Evolutionary conservation across 2,113 vertebrate genomes (phyloP).

Genomic region (Ivindomyrus marchei): DNA sequence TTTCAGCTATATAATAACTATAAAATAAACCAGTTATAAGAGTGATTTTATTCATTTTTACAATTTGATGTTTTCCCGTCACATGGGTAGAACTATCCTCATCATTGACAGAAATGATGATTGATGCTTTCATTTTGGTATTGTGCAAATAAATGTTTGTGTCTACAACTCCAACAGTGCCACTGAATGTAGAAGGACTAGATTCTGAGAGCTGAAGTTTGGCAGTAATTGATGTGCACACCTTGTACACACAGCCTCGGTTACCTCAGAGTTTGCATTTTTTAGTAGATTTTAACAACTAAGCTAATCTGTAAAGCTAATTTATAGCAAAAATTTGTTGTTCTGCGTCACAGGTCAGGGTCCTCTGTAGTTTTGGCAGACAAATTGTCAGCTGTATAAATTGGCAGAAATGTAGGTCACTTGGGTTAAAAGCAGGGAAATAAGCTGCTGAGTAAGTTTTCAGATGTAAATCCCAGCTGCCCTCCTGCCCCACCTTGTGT

Average conservation of each 20-base stretch:
- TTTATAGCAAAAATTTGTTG: background rate
- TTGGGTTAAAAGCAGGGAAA: background rate
- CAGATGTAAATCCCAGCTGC: background rate
- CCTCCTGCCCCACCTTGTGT: background rate
- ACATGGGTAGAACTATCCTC: background rate
- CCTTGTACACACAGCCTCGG: background rate
- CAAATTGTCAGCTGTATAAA: background rate
- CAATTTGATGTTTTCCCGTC: background rate
- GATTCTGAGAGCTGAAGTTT: background rate
- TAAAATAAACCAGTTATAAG: background rate
- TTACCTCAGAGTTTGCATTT: background rate
- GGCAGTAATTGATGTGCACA: background rate
- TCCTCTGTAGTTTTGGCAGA: background rate
- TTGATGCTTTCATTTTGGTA: background rate
- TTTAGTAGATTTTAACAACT: background rate
- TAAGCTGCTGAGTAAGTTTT: background rate
- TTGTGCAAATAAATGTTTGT: background rate
- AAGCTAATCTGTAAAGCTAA: background rate
- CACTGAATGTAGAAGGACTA: background rate
- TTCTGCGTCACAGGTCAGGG: background rate
- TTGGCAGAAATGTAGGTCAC: background rate
- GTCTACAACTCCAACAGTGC: background rate
- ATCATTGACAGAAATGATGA: background rate
- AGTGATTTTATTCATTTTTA: background rate
- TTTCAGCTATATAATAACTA: background rate